Percentiles rank a stretch among this genome's conserved stretches.
phyloP scores from a whole-genome alignment of 2,797 vertebrate genomes.

The Enteromius afrohamiltoni region DNA sequence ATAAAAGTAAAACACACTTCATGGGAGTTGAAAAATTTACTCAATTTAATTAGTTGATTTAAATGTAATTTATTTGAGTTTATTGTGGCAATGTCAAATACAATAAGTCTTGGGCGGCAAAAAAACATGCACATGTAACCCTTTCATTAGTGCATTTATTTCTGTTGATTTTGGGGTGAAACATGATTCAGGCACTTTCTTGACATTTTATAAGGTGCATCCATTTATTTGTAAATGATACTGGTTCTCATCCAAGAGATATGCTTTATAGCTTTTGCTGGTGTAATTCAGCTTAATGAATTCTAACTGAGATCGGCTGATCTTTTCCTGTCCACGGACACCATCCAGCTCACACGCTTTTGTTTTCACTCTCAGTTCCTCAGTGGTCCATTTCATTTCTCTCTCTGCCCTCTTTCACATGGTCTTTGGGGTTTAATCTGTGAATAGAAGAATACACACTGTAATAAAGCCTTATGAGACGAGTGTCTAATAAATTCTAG shows the following conservation, averaged over 20 bases:
- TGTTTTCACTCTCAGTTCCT: conserved; percentile 46
- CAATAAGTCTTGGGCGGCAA: not conserved
- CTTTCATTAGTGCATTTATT: not conserved
- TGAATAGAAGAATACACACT: conserved; percentile 65
- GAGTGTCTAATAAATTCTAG: conserved; percentile 83
- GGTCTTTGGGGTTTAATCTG: conserved; percentile 34
- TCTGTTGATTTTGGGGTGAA: not conserved
- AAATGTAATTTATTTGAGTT: not conserved
- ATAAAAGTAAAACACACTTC: not conserved
- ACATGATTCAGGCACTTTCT: not conserved
- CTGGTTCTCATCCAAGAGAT: not conserved
- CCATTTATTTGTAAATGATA: not conserved
- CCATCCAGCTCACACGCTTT: conserved; percentile 49
- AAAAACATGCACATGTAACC: not conserved
- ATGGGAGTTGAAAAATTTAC: not conserved
- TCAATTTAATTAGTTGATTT: not conserved
- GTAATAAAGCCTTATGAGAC: conserved; percentile 80
- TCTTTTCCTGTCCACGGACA: not conserved
- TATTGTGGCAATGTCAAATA: not conserved
- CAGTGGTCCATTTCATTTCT: conserved; percentile 66
- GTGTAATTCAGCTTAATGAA: conserved; percentile 9
- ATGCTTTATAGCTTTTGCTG: not conserved
- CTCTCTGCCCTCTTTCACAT: conserved; percentile 53
- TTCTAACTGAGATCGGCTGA: not conserved
- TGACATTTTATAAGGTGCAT: conserved; percentile 1